Evolutionary conservation across 2,113 vertebrate genomes (phyloP), one percentile per base, ranked within the genome.

Genomic region (Pycnonotus jocosus): DNA sequence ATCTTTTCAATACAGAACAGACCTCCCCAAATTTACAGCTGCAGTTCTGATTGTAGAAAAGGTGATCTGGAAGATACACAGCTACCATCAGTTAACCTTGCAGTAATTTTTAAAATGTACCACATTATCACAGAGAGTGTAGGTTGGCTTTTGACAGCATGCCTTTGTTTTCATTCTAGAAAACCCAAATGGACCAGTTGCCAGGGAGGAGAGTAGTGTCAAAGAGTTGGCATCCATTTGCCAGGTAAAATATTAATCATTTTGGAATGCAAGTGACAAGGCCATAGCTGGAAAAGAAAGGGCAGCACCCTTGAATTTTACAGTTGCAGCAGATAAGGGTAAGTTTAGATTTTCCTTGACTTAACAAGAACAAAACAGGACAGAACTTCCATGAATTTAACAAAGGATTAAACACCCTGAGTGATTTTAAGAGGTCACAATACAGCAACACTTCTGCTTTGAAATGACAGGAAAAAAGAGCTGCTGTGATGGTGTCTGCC

Each of bases 151-250:
- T 90, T 57, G 45, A 62, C 50, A 70, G 45, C 3, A 4, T 45
- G 28, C 25, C 57, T 89, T 74, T 70, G 54, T 85, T 95, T 81
- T 76, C 58, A n/a, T 65, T 51, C 58, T 85, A 86, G 78, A 91
- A 80, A 96, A 73, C 25, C 18, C 45, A 58, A 31, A 56, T 40
- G 21, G 31, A 65, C 57, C 25, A 42, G 22, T 76, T 82, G 47
- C 71, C 35, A 82, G 66, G 70, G n/a, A 69, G 28, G 31, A 93
- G 54, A 79, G 22, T 21, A 37, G n/a, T 16, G 61, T 81, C 61
- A 31, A 12, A 74, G 57, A 61, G 66, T 71, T 74, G 72, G 70
- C 35, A 61, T 72, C 62, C 44, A 33, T 85, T 65, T 90, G 44
- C 48, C 40, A 72, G 77, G 48, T 82, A 27, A 91, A 93, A 80